phyloP scores from a whole-genome alignment of 2,797 vertebrate genomes.

The Spinibarbus caldwelli region DNA sequence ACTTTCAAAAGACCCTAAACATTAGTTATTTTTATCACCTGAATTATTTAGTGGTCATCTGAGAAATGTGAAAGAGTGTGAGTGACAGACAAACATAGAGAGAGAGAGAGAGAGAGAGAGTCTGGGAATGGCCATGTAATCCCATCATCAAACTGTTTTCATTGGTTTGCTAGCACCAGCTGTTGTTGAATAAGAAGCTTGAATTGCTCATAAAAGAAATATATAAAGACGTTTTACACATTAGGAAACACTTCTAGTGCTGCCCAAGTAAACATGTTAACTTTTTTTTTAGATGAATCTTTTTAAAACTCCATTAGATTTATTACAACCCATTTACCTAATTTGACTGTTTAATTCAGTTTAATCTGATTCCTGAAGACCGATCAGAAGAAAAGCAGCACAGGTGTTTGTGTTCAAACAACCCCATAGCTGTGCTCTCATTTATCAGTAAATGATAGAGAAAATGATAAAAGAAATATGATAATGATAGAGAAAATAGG shows the following conservation, averaged over 20 bases:
- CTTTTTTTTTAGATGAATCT: neutral
- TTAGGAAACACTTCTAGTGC: neutral
- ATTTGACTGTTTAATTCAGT: neutral
- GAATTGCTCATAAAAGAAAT: neutral
- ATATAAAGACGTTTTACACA: neutral
- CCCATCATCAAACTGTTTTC: slow-evolving; percentile 11
- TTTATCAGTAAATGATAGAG: too few relatives aligned
- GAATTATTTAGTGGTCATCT: slow-evolving; percentile 58
- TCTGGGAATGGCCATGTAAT: slow-evolving; percentile 21
- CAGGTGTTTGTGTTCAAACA: neutral
- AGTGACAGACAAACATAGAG: neutral
- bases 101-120: slow-evolving; percentile 20
- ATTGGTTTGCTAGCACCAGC: slow-evolving; percentile 10
- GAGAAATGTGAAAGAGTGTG: slow-evolving; percentile 40
- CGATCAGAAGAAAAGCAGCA: neutral
- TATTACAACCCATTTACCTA: neutral
- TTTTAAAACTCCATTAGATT: neutral
- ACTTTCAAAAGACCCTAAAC: slow-evolving; percentile 58
- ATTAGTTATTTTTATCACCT: slow-evolving; percentile 58
- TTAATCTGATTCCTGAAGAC: neutral
- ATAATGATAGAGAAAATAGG: too few relatives aligned
- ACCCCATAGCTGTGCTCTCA: neutral
- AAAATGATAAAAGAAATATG: too few relatives aligned
- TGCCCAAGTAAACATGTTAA: neutral
- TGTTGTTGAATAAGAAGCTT: slow-evolving; percentile 1